A percentile compares a stretch with the other conserved stretches of the same genome.
phyloP scores from a whole-genome alignment of 2,113 vertebrate genomes.

The Campylorhamphus procurvoides region DNA sequence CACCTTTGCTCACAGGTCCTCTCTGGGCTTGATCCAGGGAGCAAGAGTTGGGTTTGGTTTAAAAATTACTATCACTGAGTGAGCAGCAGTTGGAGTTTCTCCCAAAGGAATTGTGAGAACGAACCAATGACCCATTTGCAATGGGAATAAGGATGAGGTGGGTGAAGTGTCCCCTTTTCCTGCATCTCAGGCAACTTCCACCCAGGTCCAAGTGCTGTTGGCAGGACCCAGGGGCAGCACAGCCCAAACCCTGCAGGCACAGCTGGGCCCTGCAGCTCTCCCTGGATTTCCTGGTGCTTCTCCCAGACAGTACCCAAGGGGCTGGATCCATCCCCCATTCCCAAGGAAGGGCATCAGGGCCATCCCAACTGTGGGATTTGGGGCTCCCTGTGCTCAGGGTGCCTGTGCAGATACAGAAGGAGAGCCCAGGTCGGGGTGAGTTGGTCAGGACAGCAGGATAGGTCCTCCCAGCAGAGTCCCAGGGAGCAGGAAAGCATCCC shows the following conservation, averaged over 20 bases:
- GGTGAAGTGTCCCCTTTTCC: neutral
- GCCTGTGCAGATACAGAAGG: neutral
- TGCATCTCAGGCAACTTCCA: accelerated
- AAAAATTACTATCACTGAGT: accelerated
- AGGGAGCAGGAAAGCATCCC: slow-evolving; percentile 56
- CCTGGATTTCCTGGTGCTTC: neutral
- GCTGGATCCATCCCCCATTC: accelerated
- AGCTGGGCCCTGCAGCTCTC: neutral
- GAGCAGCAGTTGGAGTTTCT: neutral
- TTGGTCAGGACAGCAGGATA: neutral
- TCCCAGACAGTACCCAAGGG: accelerated
- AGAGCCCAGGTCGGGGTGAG: neutral
- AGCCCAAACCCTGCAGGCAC: neutral
- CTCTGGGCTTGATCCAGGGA: neutral
- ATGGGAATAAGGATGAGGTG: neutral
- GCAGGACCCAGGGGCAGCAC: neutral
- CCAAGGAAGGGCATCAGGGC: neutral
- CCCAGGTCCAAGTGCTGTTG: neutral
- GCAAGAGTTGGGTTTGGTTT: neutral
- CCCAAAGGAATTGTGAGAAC: neutral
- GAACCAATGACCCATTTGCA: neutral
- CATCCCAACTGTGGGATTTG: accelerated
- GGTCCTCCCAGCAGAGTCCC: neutral
- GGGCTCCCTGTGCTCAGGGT: neutral
- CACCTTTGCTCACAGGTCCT: neutral